Evolutionary conservation across 30 jellyfish, hydroid and myxozoan genomes (phyloP).

Genomic region (Phacellophora camtschatica): DNA sequence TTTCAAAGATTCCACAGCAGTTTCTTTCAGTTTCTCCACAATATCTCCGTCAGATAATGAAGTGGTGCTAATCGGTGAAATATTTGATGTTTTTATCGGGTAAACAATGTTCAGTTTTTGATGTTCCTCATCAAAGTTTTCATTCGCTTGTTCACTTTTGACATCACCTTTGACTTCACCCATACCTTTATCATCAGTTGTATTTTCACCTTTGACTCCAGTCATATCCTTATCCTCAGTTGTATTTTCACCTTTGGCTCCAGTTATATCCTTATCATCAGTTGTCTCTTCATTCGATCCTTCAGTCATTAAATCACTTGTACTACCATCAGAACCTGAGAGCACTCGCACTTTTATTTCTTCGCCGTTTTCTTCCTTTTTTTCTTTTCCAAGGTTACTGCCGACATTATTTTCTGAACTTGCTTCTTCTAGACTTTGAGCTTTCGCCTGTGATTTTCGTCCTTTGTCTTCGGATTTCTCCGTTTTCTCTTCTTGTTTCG

Average conservation of each 20-base stretch:
- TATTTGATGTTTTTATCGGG: background rate
- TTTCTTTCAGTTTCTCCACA: constrained; percentile 26
- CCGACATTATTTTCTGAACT: too few species aligned
- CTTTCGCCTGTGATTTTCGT: too few species aligned
- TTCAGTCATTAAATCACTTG: too few species aligned
- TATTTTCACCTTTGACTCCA: background rate
- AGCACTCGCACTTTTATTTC: too few species aligned
- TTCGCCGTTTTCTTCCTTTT: background rate
- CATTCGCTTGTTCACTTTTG: too few species aligned
- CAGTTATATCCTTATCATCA: background rate
- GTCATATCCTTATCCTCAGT: background rate
- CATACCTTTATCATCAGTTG: background rate
- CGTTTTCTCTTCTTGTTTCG: background rate
- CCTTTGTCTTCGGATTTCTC: background rate
- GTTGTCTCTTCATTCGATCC: background rate
- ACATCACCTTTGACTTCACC: background rate
- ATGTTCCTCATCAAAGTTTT: background rate
- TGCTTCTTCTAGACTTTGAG: too few species aligned
- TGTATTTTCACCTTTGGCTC: constrained; percentile 1
- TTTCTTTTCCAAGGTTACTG: too few species aligned
- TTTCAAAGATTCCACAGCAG: constrained; percentile 4
- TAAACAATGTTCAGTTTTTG: background rate
- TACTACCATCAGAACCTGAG: too few species aligned
- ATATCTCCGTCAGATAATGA: constrained; percentile 50
- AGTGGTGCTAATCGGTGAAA: constrained; percentile 18